These are phyloP conservation scores for Mormyrus proboscirostris DNA, from an alignment of 2,797 vertebrate genomes.

Conservation along the genomic window DNA sequence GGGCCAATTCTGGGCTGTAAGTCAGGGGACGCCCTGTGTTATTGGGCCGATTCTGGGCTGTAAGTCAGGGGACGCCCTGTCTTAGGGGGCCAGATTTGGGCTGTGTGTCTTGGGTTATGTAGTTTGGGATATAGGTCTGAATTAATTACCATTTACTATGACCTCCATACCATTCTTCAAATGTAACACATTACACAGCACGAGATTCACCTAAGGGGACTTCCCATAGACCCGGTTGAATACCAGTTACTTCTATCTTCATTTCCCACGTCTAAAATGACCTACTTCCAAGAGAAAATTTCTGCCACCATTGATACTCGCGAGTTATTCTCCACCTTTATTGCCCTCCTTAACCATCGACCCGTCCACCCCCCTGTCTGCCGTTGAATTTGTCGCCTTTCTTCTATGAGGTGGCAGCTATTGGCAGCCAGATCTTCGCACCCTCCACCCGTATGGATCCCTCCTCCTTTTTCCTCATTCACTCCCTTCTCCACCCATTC, in stretches of 20 bases:
- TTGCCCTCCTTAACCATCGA: background rate
- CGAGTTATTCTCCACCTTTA: background rate
- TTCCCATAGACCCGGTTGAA: background rate
- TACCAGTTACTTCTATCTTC: background rate
- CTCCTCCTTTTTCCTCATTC: background rate
- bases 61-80: background rate
- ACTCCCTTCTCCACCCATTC: background rate
- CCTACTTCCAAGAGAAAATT: background rate
- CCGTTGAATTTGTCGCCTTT: background rate
- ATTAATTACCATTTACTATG: background rate
- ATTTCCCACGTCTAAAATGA: background rate
- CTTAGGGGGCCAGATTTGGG: background rate
- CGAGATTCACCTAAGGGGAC: background rate
- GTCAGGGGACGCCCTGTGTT: no score
- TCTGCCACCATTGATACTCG: background rate
- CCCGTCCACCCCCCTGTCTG: background rate
- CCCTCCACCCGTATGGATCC: background rate
- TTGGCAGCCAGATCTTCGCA: background rate
- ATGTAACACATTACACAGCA: background rate
- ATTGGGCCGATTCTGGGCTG: no score
- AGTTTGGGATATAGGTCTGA: background rate
- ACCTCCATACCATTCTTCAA: background rate
- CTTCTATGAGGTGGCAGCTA: background rate
- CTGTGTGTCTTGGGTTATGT: background rate
- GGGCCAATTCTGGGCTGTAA: no score